Conservation (phyloP, 2,113 vertebrate species). For the Burhinus oedicnemus region DNA sequence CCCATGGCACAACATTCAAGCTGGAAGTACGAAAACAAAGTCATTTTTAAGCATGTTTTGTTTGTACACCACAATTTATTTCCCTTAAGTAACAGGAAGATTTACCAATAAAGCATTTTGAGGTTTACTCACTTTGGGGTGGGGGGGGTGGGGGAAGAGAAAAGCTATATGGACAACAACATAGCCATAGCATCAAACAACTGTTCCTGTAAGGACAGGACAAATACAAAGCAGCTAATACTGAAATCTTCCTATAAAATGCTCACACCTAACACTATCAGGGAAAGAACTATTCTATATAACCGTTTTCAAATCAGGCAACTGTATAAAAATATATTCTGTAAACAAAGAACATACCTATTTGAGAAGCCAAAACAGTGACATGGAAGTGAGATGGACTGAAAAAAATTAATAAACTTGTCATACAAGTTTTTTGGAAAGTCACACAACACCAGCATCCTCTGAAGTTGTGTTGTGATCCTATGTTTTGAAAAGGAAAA, state of each 20-base stretch:
- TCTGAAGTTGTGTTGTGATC: conserved; percentile 75
- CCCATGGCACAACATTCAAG: conserved; percentile 78
- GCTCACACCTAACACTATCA: not conserved
- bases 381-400: conserved; percentile 62
- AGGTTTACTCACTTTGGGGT: not conserved
- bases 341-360: conserved; percentile 59
- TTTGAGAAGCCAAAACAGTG: conserved; percentile 68
- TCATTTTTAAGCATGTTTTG: accelerated
- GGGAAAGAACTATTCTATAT: not conserved
- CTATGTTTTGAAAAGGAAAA: conserved; percentile 50
- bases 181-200: not conserved
- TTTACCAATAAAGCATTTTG: not conserved
- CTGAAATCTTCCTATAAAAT: not conserved
- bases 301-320: not conserved
- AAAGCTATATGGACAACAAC: not conserved
- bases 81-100: not conserved
- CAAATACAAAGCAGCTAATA: not conserved
- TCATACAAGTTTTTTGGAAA: conserved; percentile 69
- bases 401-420: conserved; percentile 78
- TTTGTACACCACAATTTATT: not conserved
- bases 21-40: conserved; percentile 29
- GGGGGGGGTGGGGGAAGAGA: no score
- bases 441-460: conserved; percentile 75
- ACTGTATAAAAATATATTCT: not conserved
- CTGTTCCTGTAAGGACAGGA: not conserved